Evolutionary conservation across 2,888 invertebrate genomes (phyloP), one percentile per base, ranked within the genome.

Genomic region (Eudasyphora cyanicolor): DNA sequence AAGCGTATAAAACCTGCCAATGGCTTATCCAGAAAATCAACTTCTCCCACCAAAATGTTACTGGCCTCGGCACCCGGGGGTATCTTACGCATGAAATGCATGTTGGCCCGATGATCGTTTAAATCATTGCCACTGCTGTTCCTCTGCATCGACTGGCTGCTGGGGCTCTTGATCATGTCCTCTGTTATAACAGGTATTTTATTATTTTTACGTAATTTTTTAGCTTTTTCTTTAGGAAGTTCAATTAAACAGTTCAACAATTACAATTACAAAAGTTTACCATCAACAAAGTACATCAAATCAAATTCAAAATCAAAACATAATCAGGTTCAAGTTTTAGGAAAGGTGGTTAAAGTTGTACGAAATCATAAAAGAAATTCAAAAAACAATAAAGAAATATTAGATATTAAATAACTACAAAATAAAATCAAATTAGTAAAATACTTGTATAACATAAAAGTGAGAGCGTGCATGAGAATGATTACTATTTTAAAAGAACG

Each of bases 21-120:
- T 8, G 98, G 96, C 92, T 98, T 97, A 85, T 97, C 97, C 74
- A 99, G 94, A 90, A 98, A 98, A 91, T 98, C 98, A 10, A 99
- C 97, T 93, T 99, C 99, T 24, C 99, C 99, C 0, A 99, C 98
- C 78, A 99, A 93, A 87, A 99, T 99, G 91, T 99, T 99, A 82
- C 98, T 98, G 0, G 99, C 98, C 92, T 99, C 99, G 0, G 99
- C 97, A 17, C 98, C 99, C 0, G 95, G 95, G 14, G 99, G 99
- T 91, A 99, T 97, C 93, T 99, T 99, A 84, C 97, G 94, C 97
- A 98, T 97, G 89, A 98, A 98, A 87, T 98, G 94, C 77, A 96
- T 95, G 90, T 98, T 98, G 85, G 95, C 95, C 93, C 97, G 94
- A 89, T 95, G 95, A 87, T 95, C 95, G 19, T 94, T 94, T 51